Base-by-base conservation (phyloP, 2,113 vertebrate species). In the Penelope pileata region DNA sequence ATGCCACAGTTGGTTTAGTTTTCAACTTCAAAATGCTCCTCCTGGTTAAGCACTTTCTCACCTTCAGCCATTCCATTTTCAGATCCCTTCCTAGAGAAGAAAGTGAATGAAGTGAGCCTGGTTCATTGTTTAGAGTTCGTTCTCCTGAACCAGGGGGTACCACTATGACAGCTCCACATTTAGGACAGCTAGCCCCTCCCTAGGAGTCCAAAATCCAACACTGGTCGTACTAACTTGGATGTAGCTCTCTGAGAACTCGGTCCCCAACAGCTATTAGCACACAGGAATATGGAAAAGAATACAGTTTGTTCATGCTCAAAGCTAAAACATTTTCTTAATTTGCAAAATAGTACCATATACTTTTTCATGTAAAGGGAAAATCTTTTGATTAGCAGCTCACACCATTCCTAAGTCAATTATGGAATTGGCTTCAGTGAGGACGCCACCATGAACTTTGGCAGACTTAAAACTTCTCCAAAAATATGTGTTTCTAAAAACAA, bases 31-130 rank as follows among this genome's bases (percentile, higher is more conserved):
- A 93, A 90, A 69, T 27, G n/a, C 16, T 74, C 36, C 36, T 47
- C 23, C 7, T 2, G 9, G 68, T 56, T 78, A 94, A 51, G 63
- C 53, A 80, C 32, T 12, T 72, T 74, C 70, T 79, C 12, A 74
- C 27, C 24, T 75, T 93, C 40, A 90, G 72, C 16, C 75, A 59
- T 84, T 86, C 94, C 67, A 45, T 77, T 86, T 86, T 94, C 54
- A 70, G 12, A 82, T 75, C 24, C 24, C 24, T 24, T 72, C 3
- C 6, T 53, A 36, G n/a, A 74, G 63, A 91, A 58, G 17, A 48
- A 78, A 64, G 27, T 24, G 4, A 58, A 75, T 48, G 47, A 51
- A 27, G 42, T 10, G 2, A 86, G 16, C 38, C 30, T 22, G 36
- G 23, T 48, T 70, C 51, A 3, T 81, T 82, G 40, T 34, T 78